Evolutionary conservation across 1,140 invertebrate genomes (phyloP), one percentile per base, ranked within the genome.

Genomic region (Microplitis demolitor): DNA sequence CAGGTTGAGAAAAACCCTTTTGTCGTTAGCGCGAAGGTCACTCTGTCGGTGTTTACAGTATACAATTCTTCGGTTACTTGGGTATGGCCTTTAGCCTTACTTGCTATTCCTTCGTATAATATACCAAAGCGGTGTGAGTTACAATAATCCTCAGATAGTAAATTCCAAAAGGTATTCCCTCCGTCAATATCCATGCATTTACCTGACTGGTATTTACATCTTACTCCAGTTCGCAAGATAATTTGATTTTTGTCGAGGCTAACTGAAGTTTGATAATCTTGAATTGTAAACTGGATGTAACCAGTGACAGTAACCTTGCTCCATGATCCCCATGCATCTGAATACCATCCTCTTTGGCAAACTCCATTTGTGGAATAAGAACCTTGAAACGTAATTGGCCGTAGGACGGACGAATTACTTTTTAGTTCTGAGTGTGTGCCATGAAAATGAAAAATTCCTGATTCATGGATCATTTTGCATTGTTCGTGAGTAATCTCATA

Each of bases 121-220:
- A 66, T 34, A 5, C 31, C 39, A 69, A 39, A 68, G 11, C 54
- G 61, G 3, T 68, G n/a, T 31, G 61, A 71, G 14, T 56, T 56
- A 54, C 69, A 71, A 34, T 67, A 6, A 58, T 69, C 67, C 50
- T 11, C 8, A 9, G 24, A 31, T 3, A 45, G 31, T 53, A 62
- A 4, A 53, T 62, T 54, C 68, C 73, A 74, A 60, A 66, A 74
- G 8, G 63, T 60, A 54, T 58, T 61, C 0, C 69, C 24, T 34
- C 73, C 53, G 8, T 74, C 51, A 37, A 33, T 14, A 35, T 75
- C 73, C 1, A 69, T 73, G 39, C 73, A 77, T 39, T 71, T 34
- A 2, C 53, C 73, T 16, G 58, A 56, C 35, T 34, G 63, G 6
- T 71, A 63, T 14, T 71, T 54, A 54, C 76, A 77, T 2, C 4